Conservation (phyloP, 1,140 invertebrate species). For the Periplaneta americana region DNA sequence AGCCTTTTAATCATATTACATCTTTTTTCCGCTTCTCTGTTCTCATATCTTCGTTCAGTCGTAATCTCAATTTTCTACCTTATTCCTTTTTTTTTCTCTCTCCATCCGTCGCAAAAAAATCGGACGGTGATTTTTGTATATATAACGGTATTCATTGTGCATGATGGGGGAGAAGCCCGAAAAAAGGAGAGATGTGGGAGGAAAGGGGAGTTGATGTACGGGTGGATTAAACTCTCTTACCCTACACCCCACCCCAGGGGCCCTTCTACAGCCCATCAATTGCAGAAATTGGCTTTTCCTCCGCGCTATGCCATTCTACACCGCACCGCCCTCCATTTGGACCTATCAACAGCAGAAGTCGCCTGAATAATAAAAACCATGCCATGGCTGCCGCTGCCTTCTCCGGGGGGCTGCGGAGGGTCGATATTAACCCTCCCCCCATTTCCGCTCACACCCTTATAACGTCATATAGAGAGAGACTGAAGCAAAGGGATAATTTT, state of each 20-base stretch:
- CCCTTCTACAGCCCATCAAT: not conserved
- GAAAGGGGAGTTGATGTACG: not conserved
- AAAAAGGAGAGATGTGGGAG: not conserved
- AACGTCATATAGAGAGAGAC: not conserved
- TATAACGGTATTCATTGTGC: not conserved
- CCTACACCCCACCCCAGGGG: not conserved
- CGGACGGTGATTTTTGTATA: not conserved
- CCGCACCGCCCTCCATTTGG: not conserved
- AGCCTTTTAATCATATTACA: not conserved
- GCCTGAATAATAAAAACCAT: not conserved
- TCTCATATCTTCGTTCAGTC: not conserved
- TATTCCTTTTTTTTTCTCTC: too few species aligned
- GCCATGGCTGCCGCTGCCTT: not conserved
- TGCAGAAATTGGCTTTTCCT: not conserved
- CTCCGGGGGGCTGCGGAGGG: not conserved
- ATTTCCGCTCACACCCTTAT: not conserved
- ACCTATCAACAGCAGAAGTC: not conserved
- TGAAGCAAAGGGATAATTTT: not conserved
- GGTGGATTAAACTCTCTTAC: not conserved
- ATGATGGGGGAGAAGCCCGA: not conserved
- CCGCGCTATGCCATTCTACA: not conserved
- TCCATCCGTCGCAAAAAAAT: not conserved
- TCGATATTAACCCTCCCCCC: not conserved
- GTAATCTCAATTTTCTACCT: not conserved
- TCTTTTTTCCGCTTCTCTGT: not conserved